A percentile compares a stretch with the other conserved stretches of the same genome.
Evolutionary conservation across 1,140 invertebrate species (phyloP).

Genomic region (Hyles vespertilio): DNA sequence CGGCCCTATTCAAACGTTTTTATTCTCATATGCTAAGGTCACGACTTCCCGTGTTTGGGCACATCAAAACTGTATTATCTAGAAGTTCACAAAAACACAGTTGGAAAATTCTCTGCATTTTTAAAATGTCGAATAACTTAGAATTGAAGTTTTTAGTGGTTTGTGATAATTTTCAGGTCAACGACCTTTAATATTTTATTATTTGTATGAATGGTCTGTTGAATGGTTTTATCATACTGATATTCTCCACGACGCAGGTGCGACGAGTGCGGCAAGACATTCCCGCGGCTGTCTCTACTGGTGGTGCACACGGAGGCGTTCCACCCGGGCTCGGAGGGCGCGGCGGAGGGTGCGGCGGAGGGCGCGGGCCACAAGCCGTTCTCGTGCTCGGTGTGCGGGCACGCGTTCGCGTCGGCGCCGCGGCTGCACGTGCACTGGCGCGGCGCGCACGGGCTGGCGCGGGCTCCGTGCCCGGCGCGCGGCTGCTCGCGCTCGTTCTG

Average conservation of each 20-base stretch:
- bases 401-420: slow-evolving; percentile 21
- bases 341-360: slow-evolving; percentile 1
- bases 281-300: slow-evolving; percentile 44
- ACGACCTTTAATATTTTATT: no score
- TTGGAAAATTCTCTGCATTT: no score
- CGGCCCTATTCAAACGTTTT: no score
- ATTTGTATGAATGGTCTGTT: no score
- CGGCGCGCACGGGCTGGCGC: slow-evolving; percentile 25
- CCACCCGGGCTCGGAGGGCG: slow-evolving; percentile 13
- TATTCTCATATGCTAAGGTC: no score
- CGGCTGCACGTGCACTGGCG: slow-evolving; percentile 37
- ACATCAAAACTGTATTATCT: no score
- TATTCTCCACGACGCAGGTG: slow-evolving; percentile 30
- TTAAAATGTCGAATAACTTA: no score
- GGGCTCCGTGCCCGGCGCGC: slow-evolving; percentile 28
- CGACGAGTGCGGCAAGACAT: slow-evolving; percentile 41
- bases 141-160: no score
- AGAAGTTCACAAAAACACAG: no score
- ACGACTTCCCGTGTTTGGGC: no score
- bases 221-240: no score
- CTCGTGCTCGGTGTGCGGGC: slow-evolving; percentile 33
- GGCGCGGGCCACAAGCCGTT: slow-evolving; percentile 30
- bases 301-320: slow-evolving; percentile 45
- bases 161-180: no score
- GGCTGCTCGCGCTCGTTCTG: slow-evolving; percentile 23